These are phyloP conservation scores for Chaetorhynchus papuensis DNA, from an alignment of 2,113 vertebrate species.

Conservation along the genomic window DNA sequence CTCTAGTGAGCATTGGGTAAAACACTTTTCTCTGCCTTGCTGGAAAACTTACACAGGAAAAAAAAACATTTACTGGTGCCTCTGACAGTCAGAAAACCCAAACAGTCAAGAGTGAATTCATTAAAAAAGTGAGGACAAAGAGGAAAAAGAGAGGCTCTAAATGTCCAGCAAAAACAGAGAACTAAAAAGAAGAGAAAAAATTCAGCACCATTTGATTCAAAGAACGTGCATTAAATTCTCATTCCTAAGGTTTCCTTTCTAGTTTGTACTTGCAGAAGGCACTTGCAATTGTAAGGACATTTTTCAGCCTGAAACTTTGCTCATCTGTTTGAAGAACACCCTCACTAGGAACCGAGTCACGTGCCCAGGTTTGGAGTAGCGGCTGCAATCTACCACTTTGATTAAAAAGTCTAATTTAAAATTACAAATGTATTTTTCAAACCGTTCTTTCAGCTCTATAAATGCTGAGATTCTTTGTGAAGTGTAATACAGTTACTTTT, in stretches of 20 bases:
- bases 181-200: background rate
- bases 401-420: constrained; percentile 52
- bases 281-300: background rate
- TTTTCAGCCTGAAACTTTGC: constrained; percentile 15
- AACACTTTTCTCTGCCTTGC: background rate
- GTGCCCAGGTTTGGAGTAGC: background rate
- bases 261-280: background rate
- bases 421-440: constrained; percentile 11
- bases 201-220: background rate
- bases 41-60: background rate
- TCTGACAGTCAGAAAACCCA: background rate
- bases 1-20: background rate
- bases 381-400: constrained; percentile 11
- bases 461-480: background rate
- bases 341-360: background rate
- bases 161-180: background rate
- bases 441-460: background rate
- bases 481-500: background rate
- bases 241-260: background rate
- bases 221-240: background rate
- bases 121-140: background rate
- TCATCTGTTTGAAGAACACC: constrained; percentile 26
- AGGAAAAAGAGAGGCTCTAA: background rate
- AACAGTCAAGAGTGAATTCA: background rate
- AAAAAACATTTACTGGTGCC: background rate